Conservation (phyloP, 1,140 invertebrate species). For the Drosophila kohkoa region DNA sequence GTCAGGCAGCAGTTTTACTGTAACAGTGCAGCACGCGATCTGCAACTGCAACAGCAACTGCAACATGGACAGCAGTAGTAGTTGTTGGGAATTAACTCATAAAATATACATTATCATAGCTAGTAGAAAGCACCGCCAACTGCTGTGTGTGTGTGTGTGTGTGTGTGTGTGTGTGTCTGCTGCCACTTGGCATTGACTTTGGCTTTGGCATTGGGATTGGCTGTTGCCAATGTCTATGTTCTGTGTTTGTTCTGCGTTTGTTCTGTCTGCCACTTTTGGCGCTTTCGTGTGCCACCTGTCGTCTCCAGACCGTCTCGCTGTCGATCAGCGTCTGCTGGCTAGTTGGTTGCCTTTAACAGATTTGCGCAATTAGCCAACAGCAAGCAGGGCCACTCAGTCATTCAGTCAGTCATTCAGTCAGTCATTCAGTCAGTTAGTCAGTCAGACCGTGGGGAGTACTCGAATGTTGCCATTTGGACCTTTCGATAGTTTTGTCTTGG, state of each 20-base stretch:
- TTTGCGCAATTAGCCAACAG: conserved; percentile 78
- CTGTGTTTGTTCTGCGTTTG: conserved; percentile 43
- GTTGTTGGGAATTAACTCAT: conserved; percentile 74
- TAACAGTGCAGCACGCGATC: conserved; percentile 72
- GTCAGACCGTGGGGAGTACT: conserved; percentile 47
- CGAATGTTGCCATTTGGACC: conserved; percentile 23
- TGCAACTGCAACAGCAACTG: conserved; percentile 20
- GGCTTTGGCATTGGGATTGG: not conserved
- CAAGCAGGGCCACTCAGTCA: not conserved
- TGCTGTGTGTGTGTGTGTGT: not conserved
- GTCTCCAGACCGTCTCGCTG: conserved; percentile 29
- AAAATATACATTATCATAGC: conserved; percentile 83
- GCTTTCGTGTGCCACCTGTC: conserved; percentile 78
- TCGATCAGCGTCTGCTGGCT: conserved; percentile 20
- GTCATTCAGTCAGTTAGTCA: not conserved
- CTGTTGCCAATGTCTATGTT: conserved; percentile 36
- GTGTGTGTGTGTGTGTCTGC: not conserved
- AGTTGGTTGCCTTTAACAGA: conserved; percentile 74
- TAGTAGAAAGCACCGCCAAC: conserved; percentile 50
- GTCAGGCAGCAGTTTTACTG: conserved; percentile 37
- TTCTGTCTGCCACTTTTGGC: conserved; percentile 74
- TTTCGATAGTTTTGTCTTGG: conserved; percentile 33
- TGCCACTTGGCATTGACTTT: conserved; percentile 3
- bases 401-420: not conserved
- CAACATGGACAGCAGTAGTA: not conserved